A percentile compares a stretch with the other conserved stretches of the same genome.
These are phyloP conservation scores for Myrmophylax atrothorax DNA, from an alignment of 2,113 vertebrate genomes.

Conservation along the genomic window DNA sequence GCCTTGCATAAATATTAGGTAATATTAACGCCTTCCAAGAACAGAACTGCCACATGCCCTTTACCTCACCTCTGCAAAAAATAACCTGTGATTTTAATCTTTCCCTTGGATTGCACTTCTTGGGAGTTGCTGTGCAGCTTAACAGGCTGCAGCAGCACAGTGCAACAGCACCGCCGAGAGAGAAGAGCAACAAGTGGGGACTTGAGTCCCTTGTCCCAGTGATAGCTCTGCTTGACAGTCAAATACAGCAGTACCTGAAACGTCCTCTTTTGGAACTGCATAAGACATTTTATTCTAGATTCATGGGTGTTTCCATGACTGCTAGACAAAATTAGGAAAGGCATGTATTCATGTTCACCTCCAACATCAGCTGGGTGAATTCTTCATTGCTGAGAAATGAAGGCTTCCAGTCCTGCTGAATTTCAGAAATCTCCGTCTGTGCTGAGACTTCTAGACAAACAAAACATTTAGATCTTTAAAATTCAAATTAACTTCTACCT, in stretches of 20 bases:
- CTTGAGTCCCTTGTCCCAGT: background rate
- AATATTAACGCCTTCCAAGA: background rate
- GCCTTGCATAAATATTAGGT: conserved; percentile 1
- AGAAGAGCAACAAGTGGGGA: background rate
- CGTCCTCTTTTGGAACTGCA: background rate
- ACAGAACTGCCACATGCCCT: background rate
- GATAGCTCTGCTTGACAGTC: background rate
- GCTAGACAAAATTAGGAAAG: background rate
- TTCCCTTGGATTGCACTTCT: background rate
- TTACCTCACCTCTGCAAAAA: conserved; percentile 1
- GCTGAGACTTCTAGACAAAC: conserved; percentile 77
- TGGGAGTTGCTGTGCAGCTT: background rate
- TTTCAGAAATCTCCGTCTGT: conserved; percentile 79
- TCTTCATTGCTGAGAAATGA: conserved; percentile 86
- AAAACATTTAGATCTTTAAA: conserved; percentile 1
- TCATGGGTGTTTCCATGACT: background rate
- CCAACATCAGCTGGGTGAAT: conserved; percentile 86
- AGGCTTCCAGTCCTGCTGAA: conserved; percentile 84
- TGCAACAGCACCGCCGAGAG: rapidly evolving
- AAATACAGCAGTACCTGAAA: background rate
- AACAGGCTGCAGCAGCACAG: rapidly evolving
- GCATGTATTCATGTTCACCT: conserved; percentile 67
- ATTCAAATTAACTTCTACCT: background rate
- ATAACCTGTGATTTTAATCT: background rate
- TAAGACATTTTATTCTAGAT: background rate